Evolutionary conservation across 2,113 vertebrate species (phyloP), one percentile per base, ranked within the genome.

Genomic region (Nanger granti): DNA sequence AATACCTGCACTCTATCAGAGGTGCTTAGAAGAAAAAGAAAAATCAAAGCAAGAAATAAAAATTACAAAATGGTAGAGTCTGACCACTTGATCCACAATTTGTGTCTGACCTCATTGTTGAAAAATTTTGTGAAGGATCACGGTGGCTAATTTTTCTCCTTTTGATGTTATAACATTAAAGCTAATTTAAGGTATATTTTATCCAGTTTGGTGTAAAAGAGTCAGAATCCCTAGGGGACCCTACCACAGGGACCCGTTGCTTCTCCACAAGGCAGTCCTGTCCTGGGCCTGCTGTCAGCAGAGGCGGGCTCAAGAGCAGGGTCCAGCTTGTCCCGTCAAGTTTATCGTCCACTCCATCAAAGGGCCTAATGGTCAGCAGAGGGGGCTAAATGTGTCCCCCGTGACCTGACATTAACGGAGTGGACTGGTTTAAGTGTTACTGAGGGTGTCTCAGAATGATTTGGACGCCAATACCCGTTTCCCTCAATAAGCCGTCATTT

Each of bases 321-420:
- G 98, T 97, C 98, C 98, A 34, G 97, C 96, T 98, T 98, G 98
- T 98, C 98, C 98, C 18, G 93, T 98, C 98, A 49, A 90, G 98
- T 98, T 98, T 98, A 99, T 99, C 69, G 98, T 98, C 98, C 98
- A 98, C 98, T 99, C 99, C 98, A 99, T 99, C 99, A 99, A 98
- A 98, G 98, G 98, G 96, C 95, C 98, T 99, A 98, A 98, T 98
- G 99, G 99, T 98, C 99, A 99, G 98, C 98, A 82, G 98, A 99
- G 98, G 98, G 98, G 98, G 98, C 98, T 90, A 85, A 98, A 98
- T 85, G 97, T 47, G 98, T 99, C 99, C 99, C 99, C 87, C 0
- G 98, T 98, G 98, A 95, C 98, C 98, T 98, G 99, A 99, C 99
- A 98, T 99, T 98, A 98, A 98, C 97, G 96, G 98, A 98, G 98